phyloP scores from a whole-genome alignment of 1,140 invertebrate genomes.

The Acromyrmex echinatior region DNA sequence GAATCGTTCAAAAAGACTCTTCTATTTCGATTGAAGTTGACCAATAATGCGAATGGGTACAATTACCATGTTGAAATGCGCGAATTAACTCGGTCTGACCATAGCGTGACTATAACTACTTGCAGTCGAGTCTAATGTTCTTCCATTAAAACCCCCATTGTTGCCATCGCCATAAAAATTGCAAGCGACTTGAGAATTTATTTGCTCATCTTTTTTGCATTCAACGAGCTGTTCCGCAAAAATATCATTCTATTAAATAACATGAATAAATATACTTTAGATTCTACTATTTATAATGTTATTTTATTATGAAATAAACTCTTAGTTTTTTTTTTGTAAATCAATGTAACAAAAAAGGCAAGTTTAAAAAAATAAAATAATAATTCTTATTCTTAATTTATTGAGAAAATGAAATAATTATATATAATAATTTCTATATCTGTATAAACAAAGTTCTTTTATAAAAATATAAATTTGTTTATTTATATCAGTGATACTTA shows the following conservation, averaged over 20 bases:
- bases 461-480: background rate
- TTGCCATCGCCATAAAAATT: conserved; percentile 6
- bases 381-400: background rate
- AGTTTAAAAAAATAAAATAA: background rate
- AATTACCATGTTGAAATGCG: background rate
- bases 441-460: background rate
- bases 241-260: conserved; percentile 2
- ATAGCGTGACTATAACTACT: conserved; percentile 67
- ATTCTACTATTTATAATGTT: background rate
- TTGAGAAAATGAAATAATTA: background rate
- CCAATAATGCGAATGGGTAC: background rate
- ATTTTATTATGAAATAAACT: background rate
- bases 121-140: conserved; percentile 12
- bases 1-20: conserved; percentile 1
- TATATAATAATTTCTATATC: background rate
- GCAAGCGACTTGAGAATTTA: conserved; percentile 4
- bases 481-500: background rate
- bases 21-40: background rate
- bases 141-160: conserved; percentile 25
- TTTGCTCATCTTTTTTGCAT: background rate
- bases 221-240: background rate
- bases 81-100: conserved; percentile 43
- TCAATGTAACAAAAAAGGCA: background rate
- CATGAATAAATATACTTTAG: background rate
- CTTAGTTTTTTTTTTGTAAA: background rate